Conservation (phyloP, 1,140 invertebrate genomes). For the Oryctes rhinoceros region DNA sequence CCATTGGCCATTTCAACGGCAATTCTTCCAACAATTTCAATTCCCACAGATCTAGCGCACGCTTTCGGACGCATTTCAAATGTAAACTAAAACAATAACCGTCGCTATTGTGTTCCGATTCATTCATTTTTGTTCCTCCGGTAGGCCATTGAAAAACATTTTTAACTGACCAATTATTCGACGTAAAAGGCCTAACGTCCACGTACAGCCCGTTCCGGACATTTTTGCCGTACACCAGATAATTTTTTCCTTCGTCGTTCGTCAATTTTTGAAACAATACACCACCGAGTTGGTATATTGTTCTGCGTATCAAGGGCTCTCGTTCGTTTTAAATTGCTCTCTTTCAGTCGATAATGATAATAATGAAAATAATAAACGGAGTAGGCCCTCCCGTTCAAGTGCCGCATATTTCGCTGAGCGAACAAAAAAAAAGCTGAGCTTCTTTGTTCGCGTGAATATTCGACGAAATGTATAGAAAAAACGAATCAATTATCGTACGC, state of each 20-base stretch:
- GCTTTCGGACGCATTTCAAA: neutral
- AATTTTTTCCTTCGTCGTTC: neutral
- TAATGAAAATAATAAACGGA: slow-evolving; percentile 34
- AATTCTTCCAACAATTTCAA: neutral
- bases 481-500: neutral
- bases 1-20: too few relatives aligned
- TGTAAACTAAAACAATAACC: slow-evolving; percentile 7
- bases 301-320: slow-evolving; percentile 11
- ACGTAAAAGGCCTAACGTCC: slow-evolving; percentile 16
- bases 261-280: slow-evolving; percentile 20
- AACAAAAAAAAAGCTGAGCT: neutral
- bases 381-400: neutral
- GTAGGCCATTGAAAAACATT: slow-evolving; percentile 17
- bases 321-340: slow-evolving; percentile 28
- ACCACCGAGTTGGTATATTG: neutral
- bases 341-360: slow-evolving; percentile 30
- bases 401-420: neutral
- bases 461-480: slow-evolving; percentile 11
- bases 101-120: slow-evolving; percentile 3
- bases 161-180: slow-evolving; percentile 34
- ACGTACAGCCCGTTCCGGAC: neutral
- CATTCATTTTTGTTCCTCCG: neutral
- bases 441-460: neutral
- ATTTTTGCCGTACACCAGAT: neutral
- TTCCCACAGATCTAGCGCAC: neutral